Percentiles rank a stretch among this genome's conserved stretches.
phyloP scores from a whole-genome alignment of 2,888 invertebrate genomes.

The Sesamia inferens region DNA sequence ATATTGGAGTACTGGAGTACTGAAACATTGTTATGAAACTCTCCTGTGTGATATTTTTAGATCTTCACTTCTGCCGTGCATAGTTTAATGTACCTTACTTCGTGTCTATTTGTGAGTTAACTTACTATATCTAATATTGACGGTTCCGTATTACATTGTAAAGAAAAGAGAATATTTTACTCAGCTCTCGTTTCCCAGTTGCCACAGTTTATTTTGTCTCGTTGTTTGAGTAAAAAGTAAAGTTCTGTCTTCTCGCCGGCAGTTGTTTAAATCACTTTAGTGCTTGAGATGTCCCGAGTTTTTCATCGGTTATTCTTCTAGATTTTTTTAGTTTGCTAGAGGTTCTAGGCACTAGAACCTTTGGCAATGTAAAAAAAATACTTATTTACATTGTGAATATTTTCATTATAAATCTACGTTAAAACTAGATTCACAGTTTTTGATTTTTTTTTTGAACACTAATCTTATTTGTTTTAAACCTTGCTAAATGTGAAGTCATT shows the following conservation, averaged over 20 bases:
- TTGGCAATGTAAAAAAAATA: no score
- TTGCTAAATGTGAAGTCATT: conserved; percentile 75
- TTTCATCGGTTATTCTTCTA: background rate
- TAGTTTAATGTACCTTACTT: conserved; percentile 57
- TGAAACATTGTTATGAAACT: conserved; percentile 64
- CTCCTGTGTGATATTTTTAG: conserved; percentile 61
- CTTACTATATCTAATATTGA: background rate
- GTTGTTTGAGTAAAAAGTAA: conserved; percentile 16
- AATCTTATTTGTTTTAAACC: conserved; percentile 30
- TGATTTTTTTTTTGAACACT: conserved; percentile 43
- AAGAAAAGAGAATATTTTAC: background rate
- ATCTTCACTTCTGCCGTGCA: conserved; percentile 46
- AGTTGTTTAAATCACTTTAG: conserved; percentile 20
- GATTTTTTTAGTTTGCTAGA: background rate
- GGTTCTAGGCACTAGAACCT: background rate
- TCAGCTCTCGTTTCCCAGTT: background rate
- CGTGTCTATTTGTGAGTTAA: conserved; percentile 27
- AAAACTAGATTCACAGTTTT: conserved; percentile 28
- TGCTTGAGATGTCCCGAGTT: background rate
- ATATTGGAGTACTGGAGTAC: conserved; percentile 43
- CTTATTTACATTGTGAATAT: background rate
- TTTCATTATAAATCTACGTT: conserved; percentile 18
- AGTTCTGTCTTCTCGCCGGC: conserved; percentile 9
- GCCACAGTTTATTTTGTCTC: conserved; percentile 19
- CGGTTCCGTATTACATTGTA: conserved; percentile 15